phyloP scores from a whole-genome alignment of 2,888 invertebrate genomes.

The Epistrophe grossulariae region DNA sequence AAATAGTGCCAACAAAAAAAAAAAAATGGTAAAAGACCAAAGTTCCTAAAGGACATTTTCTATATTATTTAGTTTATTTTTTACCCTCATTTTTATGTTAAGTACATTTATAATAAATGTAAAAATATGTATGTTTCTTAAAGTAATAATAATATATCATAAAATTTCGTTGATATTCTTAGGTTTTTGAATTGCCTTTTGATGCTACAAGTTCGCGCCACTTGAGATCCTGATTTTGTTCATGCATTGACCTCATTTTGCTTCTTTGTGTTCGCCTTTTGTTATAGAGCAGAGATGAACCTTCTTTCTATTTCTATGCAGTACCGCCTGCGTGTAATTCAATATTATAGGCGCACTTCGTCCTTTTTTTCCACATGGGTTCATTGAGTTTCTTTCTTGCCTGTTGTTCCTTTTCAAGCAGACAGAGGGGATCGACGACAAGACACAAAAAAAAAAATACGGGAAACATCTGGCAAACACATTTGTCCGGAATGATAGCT shows the following conservation, averaged over 20 bases:
- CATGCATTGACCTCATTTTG: slow-evolving; percentile 21
- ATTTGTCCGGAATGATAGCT: slow-evolving; percentile 44
- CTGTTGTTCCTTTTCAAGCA: slow-evolving; percentile 8
- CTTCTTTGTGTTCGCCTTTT: slow-evolving; percentile 20
- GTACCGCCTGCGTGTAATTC: slow-evolving; percentile 55
- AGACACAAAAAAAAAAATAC: slow-evolving; percentile 15
- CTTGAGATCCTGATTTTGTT: slow-evolving; percentile 17
- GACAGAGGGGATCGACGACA: not conserved
- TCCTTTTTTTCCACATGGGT: slow-evolving; percentile 24
- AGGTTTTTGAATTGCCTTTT: not conserved
- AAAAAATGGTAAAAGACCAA: slow-evolving; percentile 7
- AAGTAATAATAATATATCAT: slow-evolving; percentile 12
- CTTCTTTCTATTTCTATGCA: slow-evolving; percentile 23
- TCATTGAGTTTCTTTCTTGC: slow-evolving; percentile 36
- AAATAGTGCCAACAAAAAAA: slow-evolving; percentile 35
- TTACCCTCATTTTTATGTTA: slow-evolving; percentile 15
- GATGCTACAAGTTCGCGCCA: not conserved
- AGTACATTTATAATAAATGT: no score
- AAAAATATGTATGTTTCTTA: slow-evolving; percentile 15
- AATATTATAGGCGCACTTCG: slow-evolving; percentile 53
- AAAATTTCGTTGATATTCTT: not conserved
- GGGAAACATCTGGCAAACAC: slow-evolving; percentile 67
- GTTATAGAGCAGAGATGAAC: slow-evolving; percentile 35
- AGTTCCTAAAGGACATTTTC: slow-evolving; percentile 23
- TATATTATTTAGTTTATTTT: slow-evolving; percentile 10